Evolutionary conservation across 1,140 invertebrate species (phyloP), one percentile per base, ranked within the genome.

Genomic region (Drosophila repletoides): DNA sequence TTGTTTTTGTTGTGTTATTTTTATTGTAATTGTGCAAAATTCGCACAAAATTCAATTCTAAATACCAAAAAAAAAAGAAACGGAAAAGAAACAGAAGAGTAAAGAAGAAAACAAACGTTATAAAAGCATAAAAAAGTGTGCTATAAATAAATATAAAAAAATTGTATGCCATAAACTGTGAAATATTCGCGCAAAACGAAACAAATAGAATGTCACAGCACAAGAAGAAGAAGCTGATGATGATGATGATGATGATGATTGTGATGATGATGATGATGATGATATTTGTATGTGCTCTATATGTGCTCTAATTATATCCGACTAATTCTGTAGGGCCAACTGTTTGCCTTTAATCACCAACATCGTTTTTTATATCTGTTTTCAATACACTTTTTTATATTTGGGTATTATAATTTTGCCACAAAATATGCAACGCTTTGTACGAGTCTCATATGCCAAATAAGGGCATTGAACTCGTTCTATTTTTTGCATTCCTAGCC

Each of bases 91-190:
- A n/a, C n/a, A n/a, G n/a, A n/a, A n/a, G n/a, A n/a, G n/a, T n/a
- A n/a, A n/a, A n/a, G n/a, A n/a, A n/a, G 15, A 28, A 33, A 31
- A 17, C 26, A 9, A 46, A 9, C 45, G 45, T 21, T 28, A 48
- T 12, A 48, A 48, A 48, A 48, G 7, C 45, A 31, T 19, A 48
- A 48, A 48, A 48, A 48, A n/a, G n/a, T n/a, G 45, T 48, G 45
- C 45, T 33, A 48, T 21, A 48, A 48, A 48, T 48, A 48, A 24
- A 48, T 33, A 19, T n/a, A n/a, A n/a, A n/a, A 48, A 31, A 48
- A 48, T 28, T 45, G 26, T 28, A 24, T 28, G 41, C 28, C 28
- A 48, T 31, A 36, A 52, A 52, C 29, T 52, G 48, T 52, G 48
- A 52, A 52, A 26, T n/a, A 36, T 52, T 52, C 19, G 33, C 34